Evolutionary conservation across 2,113 vertebrate genomes (phyloP).

Genomic region (Paracanthobrama guichenoti): DNA sequence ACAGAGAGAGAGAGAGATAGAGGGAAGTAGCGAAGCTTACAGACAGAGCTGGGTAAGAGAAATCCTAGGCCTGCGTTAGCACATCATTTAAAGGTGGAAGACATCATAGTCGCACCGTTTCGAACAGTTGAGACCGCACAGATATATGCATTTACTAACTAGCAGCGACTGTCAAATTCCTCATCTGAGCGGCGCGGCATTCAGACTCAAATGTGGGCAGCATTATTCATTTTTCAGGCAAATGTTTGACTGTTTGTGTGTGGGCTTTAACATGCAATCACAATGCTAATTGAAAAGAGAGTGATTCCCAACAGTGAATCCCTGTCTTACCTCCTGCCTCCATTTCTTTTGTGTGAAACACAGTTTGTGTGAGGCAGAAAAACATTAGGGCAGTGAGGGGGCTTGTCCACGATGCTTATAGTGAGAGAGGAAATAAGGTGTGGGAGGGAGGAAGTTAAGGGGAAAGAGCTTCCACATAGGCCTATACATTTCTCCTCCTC

Average conservation of each 20-base stretch:
- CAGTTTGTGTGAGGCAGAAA: background rate
- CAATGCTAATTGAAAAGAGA: conserved; percentile 58
- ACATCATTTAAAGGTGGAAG: conserved; percentile 24
- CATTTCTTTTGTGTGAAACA: conserved; percentile 28
- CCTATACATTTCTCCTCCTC: conserved; percentile 39
- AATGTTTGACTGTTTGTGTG: conserved; percentile 58
- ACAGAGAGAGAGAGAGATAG: conserved; percentile 14
- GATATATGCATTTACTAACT: conserved; percentile 35
- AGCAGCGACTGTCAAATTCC: conserved; percentile 43
- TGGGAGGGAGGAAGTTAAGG: conserved; percentile 29
- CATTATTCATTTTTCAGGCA: conserved; percentile 43
- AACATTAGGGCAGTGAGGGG: conserved; percentile 22
- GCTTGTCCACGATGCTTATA: conserved; percentile 34
- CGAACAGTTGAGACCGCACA: conserved; percentile 10
- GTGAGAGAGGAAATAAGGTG: conserved; percentile 34
- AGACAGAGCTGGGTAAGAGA: conserved; percentile 29
- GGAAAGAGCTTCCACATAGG: conserved; percentile 43
- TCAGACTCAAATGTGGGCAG: conserved; percentile 51
- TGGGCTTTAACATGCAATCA: conserved; percentile 58
- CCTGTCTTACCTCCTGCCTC: conserved; percentile 30
- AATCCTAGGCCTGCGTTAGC: conserved; percentile 29
- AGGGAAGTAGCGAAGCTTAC: background rate
- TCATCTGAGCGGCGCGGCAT: conserved; percentile 32
- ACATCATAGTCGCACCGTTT: conserved; percentile 30
- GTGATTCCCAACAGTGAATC: conserved; percentile 42